These are phyloP conservation scores for Drosophila auraria DNA, from an alignment of 1,140 invertebrate genomes.

Conservation along the genomic window DNA sequence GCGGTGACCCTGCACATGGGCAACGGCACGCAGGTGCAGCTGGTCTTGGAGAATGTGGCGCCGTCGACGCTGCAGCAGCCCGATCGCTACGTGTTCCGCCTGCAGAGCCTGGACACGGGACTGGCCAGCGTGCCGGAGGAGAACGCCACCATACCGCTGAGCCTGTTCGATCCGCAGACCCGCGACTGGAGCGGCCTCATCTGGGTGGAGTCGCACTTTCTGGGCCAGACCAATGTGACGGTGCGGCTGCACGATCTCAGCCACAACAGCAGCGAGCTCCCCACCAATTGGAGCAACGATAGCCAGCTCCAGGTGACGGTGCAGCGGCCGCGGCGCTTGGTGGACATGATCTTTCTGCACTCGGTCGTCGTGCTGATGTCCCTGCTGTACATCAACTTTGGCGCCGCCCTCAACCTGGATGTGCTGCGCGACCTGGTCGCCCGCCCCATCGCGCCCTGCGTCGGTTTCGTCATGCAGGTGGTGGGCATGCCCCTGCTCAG, in stretches of 20 bases:
- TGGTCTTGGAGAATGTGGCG: constrained; percentile 28
- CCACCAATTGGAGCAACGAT: constrained; percentile 41
- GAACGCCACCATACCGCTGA: constrained; percentile 50
- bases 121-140: constrained; percentile 55
- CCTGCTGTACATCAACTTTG: constrained; percentile 96
- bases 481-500: constrained; percentile 95
- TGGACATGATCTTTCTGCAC: constrained; percentile 92
- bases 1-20: constrained; percentile 45
- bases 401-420: constrained; percentile 93
- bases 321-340: constrained; percentile 87
- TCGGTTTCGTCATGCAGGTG: constrained; percentile 94
- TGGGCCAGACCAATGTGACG: constrained; percentile 59
- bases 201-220: constrained; percentile 48
- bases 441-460: constrained; percentile 91
- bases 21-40: constrained; percentile 28
- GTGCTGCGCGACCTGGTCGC: constrained; percentile 90
- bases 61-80: constrained; percentile 14
- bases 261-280: constrained; percentile 32
- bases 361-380: constrained; percentile 93
- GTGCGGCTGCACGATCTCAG: constrained; percentile 52
- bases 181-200: constrained; percentile 61
- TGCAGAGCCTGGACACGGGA: constrained; percentile 39
- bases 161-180: constrained; percentile 20
- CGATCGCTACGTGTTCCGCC: constrained; percentile 57
- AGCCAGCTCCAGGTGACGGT: constrained; percentile 86